Base-by-base conservation (phyloP, 2,797 vertebrate genomes). In the Thaleichthys pacificus region DNA sequence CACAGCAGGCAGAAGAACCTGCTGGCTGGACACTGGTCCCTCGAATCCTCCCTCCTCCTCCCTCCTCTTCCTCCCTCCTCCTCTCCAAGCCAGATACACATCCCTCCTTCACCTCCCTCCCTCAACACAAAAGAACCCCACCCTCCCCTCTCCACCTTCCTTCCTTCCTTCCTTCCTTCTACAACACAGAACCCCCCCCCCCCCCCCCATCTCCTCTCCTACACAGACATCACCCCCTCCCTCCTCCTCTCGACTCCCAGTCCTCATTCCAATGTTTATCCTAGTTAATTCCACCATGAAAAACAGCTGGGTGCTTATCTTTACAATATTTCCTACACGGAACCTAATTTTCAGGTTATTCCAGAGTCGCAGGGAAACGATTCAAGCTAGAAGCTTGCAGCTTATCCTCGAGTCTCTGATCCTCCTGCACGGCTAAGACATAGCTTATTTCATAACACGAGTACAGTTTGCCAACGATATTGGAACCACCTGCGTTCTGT, bases 401-500 rank as follows among this genome's bases (percentile, higher is more conserved):
- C 28, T 71, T n/a, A 12, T 63, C 68, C 21, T 14, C 26, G 66
- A 28, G 21, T 69, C 56, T 32, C 68, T 54, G 61, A 71, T 67
- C 26, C 14, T 61, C 35, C 47, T 6, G 38, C 26, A 24, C 58
- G 47, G 22, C 24, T 51, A 30, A 67, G 51, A 70, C 69, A 32
- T 65, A 63, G 64, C 70, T 24, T 35, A 28, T 71, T 69, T 72
- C 69, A 75, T 61, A 69, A 69, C 30, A 28, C 56, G 14, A 22
- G 21, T n/a, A 67, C 56, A 63, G 69, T 54, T 65, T 35, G 62
- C 64, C 57, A 63, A 47, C 17, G 35, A 61, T 77, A 83, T 80
- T 80, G 67, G 61, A 85, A 84, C 73, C 82, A 83, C 79, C 79
- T 83, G 83, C 58, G 68, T 54, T 56, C 8, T 74, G 70, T 69